Evolutionary conservation across 2,888 invertebrate genomes (phyloP).

Genomic region (Latrodectus elegans): DNA sequence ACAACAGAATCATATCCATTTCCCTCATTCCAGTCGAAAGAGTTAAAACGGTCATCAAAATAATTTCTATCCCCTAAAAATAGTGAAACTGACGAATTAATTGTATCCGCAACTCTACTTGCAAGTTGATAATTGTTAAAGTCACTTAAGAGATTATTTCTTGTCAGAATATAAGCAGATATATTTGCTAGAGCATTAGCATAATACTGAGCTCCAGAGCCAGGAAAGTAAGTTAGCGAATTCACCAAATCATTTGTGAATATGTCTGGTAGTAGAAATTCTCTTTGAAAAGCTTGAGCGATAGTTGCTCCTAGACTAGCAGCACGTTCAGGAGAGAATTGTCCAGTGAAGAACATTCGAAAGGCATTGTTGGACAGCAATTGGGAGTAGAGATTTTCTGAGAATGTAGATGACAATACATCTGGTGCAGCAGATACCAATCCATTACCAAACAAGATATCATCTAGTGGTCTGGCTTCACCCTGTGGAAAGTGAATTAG

Average conservation of each 20-base stretch:
- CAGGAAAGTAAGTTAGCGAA: slow-evolving; percentile 17
- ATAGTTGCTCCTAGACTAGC: slow-evolving; percentile 10
- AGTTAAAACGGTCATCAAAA: not conserved
- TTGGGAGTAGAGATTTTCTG: slow-evolving; percentile 16
- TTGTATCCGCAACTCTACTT: slow-evolving; percentile 2
- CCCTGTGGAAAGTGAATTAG: not conserved
- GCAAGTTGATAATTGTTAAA: slow-evolving; percentile 11
- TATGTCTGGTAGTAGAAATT: slow-evolving; percentile 26
- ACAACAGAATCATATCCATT: not conserved
- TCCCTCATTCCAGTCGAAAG: not conserved
- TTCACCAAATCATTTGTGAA: not conserved
- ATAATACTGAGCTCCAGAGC: slow-evolving; percentile 19
- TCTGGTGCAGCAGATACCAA: not conserved
- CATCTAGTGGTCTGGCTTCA: not conserved
- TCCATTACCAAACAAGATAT: not conserved
- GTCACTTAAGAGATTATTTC: slow-evolving; percentile 23
- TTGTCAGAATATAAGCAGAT: slow-evolving; percentile 10
- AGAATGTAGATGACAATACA: not conserved
- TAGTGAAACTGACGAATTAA: not conserved
- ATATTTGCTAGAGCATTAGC: slow-evolving; percentile 10
- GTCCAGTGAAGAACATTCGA: slow-evolving; percentile 13
- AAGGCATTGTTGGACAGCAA: slow-evolving; percentile 30
- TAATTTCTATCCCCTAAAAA: not conserved
- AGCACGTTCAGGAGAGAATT: slow-evolving; percentile 3
- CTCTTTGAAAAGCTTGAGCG: slow-evolving; percentile 22